Evolutionary conservation across 2,113 vertebrate species (phyloP).

Genomic region (Sylvia atricapilla): DNA sequence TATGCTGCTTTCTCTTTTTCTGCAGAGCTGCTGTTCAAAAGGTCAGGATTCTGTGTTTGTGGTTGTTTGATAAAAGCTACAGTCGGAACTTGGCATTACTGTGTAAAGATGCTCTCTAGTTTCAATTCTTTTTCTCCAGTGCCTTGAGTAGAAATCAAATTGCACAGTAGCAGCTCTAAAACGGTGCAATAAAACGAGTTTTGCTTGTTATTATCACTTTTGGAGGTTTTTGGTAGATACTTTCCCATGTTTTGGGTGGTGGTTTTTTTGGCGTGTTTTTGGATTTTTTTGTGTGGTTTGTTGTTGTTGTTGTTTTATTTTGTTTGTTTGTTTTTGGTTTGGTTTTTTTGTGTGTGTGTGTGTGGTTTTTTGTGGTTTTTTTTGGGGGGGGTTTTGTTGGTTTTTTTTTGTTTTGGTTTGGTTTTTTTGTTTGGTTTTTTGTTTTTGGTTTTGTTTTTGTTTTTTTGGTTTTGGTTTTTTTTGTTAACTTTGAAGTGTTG

Average conservation of each 20-base stretch:
- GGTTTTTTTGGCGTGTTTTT: too few species aligned
- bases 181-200: background rate
- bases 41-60: background rate
- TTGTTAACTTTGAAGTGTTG: background rate
- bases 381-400: too few species aligned
- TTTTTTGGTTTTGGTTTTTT: background rate
- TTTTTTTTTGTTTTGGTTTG: too few species aligned
- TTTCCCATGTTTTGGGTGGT: background rate
- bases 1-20: background rate
- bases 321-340: too few species aligned
- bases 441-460: too few species aligned
- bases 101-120: background rate
- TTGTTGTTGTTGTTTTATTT: too few species aligned
- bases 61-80: background rate
- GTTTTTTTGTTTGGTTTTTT: too few species aligned
- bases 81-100: background rate
- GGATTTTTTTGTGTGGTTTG: too few species aligned
- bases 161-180: background rate
- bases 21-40: background rate
- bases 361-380: too few species aligned
- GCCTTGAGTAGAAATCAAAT: background rate
- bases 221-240: background rate
- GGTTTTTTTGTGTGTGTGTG: too few species aligned
- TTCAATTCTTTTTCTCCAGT: background rate
- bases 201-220: background rate